Percentiles rank a stretch among this genome's conserved stretches.
These are phyloP conservation scores for Pseudopleuronectes americanus DNA, from an alignment of 2,797 vertebrate genomes.

Conservation along the genomic window DNA sequence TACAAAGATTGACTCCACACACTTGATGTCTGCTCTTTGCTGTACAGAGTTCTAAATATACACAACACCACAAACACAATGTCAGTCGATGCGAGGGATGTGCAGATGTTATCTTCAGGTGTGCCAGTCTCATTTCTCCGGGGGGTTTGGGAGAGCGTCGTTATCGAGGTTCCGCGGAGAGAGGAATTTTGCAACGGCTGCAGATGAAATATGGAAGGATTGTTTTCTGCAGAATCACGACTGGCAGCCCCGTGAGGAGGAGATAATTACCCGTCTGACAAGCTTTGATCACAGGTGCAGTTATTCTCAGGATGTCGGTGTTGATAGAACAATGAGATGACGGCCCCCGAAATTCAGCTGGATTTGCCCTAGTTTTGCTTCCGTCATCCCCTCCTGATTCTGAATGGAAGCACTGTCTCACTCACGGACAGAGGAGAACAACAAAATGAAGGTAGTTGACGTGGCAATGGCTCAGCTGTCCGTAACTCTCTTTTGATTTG, in stretches of 20 bases:
- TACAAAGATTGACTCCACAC: not conserved
- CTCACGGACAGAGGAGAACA: constrained; percentile 25
- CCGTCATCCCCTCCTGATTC: not conserved
- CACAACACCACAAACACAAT: constrained; percentile 5
- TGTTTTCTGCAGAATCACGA: constrained; percentile 70
- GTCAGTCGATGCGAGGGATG: constrained; percentile 32
- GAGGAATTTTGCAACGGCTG: constrained; percentile 66
- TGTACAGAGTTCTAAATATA: constrained; percentile 16
- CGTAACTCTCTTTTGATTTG: constrained; percentile 47
- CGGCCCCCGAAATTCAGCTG: constrained; percentile 45
- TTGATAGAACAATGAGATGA: constrained; percentile 74
- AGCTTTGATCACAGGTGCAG: constrained; percentile 81
- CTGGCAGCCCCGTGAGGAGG: constrained; percentile 64
- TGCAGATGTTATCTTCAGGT: constrained; percentile 71
- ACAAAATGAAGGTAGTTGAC: constrained; percentile 50
- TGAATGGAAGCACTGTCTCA: constrained; percentile 61
- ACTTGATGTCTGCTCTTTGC: constrained; percentile 9
- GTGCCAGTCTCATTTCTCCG: constrained; percentile 60
- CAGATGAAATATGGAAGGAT: constrained; percentile 69
- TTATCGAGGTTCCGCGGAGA: constrained; percentile 64
- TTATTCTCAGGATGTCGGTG: constrained; percentile 72
- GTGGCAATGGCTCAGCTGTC: constrained; percentile 30
- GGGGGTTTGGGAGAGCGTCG: constrained; percentile 51
- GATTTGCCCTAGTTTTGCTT: constrained; percentile 46
- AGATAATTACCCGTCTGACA: constrained; percentile 80